Evolutionary conservation across 2,888 invertebrate genomes (phyloP).

Genomic region (Leptogaster cylindrica): DNA sequence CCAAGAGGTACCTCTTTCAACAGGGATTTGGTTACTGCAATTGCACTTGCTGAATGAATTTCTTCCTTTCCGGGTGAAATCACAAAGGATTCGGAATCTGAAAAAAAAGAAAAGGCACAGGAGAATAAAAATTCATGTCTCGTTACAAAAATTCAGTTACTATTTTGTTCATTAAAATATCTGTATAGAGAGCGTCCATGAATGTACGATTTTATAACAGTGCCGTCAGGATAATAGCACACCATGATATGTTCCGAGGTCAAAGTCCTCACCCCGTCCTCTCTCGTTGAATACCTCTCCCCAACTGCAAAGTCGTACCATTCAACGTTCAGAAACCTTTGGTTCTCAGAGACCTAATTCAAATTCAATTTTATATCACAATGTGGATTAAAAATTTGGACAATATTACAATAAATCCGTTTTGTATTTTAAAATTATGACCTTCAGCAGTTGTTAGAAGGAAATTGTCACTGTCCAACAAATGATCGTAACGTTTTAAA

Average conservation of each 20-base stretch:
- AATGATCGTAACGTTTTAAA: neutral
- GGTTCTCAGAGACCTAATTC: constrained; percentile 26
- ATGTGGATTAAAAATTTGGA: too few relatives aligned
- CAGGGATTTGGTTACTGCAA: neutral
- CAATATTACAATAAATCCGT: constrained; percentile 22
- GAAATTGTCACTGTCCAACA: constrained; percentile 12
- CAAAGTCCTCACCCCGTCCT: constrained; percentile 40
- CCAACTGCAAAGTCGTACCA: constrained; percentile 33
- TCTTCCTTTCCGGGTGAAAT: neutral
- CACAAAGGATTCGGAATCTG: constrained; percentile 6
- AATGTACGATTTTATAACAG: constrained; percentile 28
- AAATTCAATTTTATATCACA: too few relatives aligned
- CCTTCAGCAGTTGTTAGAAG: constrained; percentile 21
- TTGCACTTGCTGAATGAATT: neutral
- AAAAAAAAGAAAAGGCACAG: constrained; percentile 1
- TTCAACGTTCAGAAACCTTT: constrained; percentile 19
- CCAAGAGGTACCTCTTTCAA: constrained; percentile 13
- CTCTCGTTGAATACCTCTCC: constrained; percentile 26
- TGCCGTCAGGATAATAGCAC: constrained; percentile 42
- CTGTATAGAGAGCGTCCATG: neutral
- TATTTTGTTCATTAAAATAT: neutral
- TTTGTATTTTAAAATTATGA: constrained; percentile 5
- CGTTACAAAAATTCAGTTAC: neutral
- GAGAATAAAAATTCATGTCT: neutral
- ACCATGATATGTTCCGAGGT: neutral